These are phyloP conservation scores for Brachynemurus nebulosus DNA, from an alignment of 2,888 invertebrate genomes.

Conservation along the genomic window DNA sequence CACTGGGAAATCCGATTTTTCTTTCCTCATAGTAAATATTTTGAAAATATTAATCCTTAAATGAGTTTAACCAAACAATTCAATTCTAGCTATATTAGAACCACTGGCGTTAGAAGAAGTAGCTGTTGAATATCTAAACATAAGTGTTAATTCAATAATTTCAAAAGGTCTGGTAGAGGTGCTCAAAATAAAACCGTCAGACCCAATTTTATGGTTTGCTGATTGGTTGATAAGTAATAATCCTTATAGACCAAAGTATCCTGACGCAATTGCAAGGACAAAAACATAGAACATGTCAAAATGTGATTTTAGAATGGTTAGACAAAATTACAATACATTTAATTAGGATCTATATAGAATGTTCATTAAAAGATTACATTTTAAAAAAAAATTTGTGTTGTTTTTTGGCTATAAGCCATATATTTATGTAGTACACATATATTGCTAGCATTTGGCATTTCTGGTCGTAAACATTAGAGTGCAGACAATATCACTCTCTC, in stretches of 20 bases:
- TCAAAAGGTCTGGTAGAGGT: slow-evolving; percentile 47
- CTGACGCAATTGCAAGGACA: slow-evolving; percentile 24
- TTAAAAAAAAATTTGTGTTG: too few relatives aligned
- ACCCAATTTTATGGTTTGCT: slow-evolving; percentile 66
- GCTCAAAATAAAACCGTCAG: slow-evolving; percentile 53
- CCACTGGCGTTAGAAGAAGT: slow-evolving; percentile 47
- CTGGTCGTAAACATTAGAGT: too few relatives aligned
- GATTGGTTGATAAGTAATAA: slow-evolving; percentile 62
- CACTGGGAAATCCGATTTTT: slow-evolving; percentile 76
- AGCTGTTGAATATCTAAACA: slow-evolving; percentile 53
- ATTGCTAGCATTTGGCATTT: too few relatives aligned
- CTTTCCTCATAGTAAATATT: slow-evolving; percentile 60
- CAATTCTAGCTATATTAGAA: slow-evolving; percentile 54
- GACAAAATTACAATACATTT: too few relatives aligned
- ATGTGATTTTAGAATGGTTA: too few relatives aligned
- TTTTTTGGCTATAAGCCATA: too few relatives aligned
- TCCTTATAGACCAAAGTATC: slow-evolving; percentile 50
- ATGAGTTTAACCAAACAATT: slow-evolving; percentile 4
- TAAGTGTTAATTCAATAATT: slow-evolving; percentile 49
- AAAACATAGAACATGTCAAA: slow-evolving; percentile 23
- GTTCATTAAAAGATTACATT: too few relatives aligned
- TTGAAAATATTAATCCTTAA: too few relatives aligned
- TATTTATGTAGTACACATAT: too few relatives aligned
- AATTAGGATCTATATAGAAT: too few relatives aligned
- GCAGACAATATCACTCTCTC: too few relatives aligned